phyloP scores from a whole-genome alignment of 1,140 invertebrate genomes.

The Pseudoatta argentina region DNA sequence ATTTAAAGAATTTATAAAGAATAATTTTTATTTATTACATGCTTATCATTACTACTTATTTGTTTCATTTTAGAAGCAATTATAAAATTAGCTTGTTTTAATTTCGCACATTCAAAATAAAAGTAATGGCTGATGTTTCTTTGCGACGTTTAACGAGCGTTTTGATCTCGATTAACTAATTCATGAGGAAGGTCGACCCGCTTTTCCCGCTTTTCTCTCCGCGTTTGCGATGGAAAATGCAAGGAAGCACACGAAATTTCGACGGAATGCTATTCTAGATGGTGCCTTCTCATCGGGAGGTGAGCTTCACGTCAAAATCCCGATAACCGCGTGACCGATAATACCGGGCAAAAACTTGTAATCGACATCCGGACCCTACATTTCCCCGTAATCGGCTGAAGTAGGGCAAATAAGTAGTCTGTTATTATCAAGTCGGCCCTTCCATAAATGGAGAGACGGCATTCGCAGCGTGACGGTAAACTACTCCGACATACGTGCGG shows the following conservation, averaged over 20 bases:
- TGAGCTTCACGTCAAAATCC: constrained; percentile 56
- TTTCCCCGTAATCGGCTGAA: constrained; percentile 65
- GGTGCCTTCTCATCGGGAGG: neutral
- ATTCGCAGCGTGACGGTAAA: constrained; percentile 68
- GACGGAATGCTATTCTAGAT: neutral
- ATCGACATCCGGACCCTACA: constrained; percentile 49
- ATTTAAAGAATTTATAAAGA: too few species aligned
- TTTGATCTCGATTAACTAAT: neutral
- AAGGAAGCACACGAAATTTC: neutral
- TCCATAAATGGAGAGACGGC: constrained; percentile 77
- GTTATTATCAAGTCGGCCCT: constrained; percentile 76
- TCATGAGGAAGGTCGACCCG: neutral
- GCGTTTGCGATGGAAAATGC: neutral
- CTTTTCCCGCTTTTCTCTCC: constrained; percentile 24
- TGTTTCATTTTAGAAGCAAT: neutral
- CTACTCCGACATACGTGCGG: constrained; percentile 33
- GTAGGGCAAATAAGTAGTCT: constrained; percentile 75
- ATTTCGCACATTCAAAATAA: neutral
- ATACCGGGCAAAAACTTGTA: constrained; percentile 37
- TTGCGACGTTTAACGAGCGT: neutral
- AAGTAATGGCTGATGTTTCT: neutral
- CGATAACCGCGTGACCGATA: constrained; percentile 72
- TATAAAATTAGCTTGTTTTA: neutral
- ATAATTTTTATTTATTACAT: constrained; percentile 2
- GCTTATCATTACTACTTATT: neutral